Base-by-base conservation (phyloP, 2,113 vertebrate species). In the Otis tarda region DNA sequence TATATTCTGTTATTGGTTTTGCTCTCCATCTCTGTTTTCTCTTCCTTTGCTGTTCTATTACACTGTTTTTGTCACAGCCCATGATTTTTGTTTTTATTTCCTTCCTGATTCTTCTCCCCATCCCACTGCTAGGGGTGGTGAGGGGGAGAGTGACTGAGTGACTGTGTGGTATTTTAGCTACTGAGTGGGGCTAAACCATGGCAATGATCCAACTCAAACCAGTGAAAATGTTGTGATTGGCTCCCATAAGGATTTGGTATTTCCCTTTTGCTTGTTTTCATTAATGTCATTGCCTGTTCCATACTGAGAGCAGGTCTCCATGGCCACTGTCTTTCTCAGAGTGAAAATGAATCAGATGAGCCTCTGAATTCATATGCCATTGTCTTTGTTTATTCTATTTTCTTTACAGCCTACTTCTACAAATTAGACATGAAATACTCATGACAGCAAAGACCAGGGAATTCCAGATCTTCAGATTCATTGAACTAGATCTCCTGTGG, bases 191-290 rank as follows among this genome's bases (percentile, higher is more conserved):
- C 41, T 43, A 43, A 43, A 16, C 41, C 41, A 43, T 43, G 41
- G 41, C 41, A 43, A 43, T 16, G 41, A 7, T 73, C 23, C 49
- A 28, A 8, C 19, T 73, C 16, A 67, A 52, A 55, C 8, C 20
- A 67, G 6, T 59, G 52, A 61, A 56, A 60, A 52, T 25, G 14
- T 52, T 83, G 5, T 70, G 11, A 31, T 7, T 14, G 25, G 4
- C 37, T 93, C 41, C 57, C 39, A 3, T 60, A 47, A 83, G 77
- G 57, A 61, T 0, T 0, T 35, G 4, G 1, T 65, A 25, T 70
- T 87, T 89, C 31, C 11, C 20, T 75, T 69, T 59, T 31, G 4
- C 4, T 88, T 49, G 35, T 74, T 92, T 85, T 79, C 43, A 45
- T 79, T 65, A 74, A 28, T 53, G 25, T 21, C 17, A 10, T 59